These are phyloP conservation scores for Antheraea pernyi DNA, from an alignment of 1,140 invertebrate genomes.

Conservation along the genomic window DNA sequence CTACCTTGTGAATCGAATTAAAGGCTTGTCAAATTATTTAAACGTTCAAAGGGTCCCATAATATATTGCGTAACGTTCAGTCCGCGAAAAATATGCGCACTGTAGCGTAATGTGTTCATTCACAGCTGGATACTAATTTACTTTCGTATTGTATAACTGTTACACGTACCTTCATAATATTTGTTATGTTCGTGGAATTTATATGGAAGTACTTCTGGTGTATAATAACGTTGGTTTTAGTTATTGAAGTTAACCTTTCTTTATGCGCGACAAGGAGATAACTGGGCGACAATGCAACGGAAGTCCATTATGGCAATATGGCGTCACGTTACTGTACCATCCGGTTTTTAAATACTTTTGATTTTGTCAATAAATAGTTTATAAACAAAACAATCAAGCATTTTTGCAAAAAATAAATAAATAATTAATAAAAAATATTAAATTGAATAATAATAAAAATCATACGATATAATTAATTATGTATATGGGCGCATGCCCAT, in stretches of 20 bases:
- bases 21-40: neutral
- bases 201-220: neutral
- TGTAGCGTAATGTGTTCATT: constrained; percentile 4
- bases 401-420: too few relatives aligned
- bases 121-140: neutral
- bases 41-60: neutral
- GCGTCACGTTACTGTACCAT: too few relatives aligned
- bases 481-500: too few relatives aligned
- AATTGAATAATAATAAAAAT: too few relatives aligned
- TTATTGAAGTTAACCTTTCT: too few relatives aligned
- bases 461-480: too few relatives aligned
- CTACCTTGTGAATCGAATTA: neutral
- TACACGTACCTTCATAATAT: neutral
- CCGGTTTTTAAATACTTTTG: too few relatives aligned
- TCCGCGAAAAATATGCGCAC: neutral
- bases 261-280: too few relatives aligned
- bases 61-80: constrained; percentile 7
- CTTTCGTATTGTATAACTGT: neutral
- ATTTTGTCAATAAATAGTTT: too few relatives aligned
- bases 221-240: neutral
- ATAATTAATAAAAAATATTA: neutral
- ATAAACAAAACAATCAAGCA: too few relatives aligned
- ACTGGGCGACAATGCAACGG: too few relatives aligned
- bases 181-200: neutral
- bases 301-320: too few relatives aligned